Percentiles rank a stretch among this genome's conserved stretches.
Conservation (phyloP, 2,888 invertebrate genomes). For the Oscheius onirici region DNA sequence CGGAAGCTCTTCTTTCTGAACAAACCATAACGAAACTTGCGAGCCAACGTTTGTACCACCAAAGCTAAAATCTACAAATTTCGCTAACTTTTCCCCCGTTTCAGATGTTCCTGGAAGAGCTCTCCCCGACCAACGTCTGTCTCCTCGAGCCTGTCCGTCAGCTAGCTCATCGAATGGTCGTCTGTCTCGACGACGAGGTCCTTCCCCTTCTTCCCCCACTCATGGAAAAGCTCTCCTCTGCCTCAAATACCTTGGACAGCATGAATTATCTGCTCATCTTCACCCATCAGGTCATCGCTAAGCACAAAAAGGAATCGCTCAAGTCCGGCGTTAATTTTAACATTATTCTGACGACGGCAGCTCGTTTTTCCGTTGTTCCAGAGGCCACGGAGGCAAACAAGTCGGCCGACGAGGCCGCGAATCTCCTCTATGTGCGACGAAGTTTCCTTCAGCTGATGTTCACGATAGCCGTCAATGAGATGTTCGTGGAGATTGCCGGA, state of each 20-base stretch:
- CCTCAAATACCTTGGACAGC: constrained; percentile 65
- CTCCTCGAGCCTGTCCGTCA: constrained; percentile 75
- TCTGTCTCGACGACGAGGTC: constrained; percentile 76
- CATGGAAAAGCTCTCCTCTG: constrained; percentile 25
- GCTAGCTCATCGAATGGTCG: constrained; percentile 75
- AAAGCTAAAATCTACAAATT: no score
- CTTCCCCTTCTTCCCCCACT: constrained; percentile 75
- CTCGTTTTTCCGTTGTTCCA: constrained; percentile 38
- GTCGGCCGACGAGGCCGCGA: constrained; percentile 37
- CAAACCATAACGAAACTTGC: no score
- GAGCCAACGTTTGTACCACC: no score
- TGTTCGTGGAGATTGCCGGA: constrained; percentile 34
- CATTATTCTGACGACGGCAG: constrained; percentile 47
- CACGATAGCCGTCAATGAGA: constrained; percentile 43
- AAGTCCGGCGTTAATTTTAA: constrained; percentile 48
- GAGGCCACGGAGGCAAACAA: neutral
- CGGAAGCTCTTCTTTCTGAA: no score
- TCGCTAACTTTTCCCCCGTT: no score
- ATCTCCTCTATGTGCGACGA: constrained; percentile 50
- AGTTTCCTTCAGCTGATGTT: constrained; percentile 51
- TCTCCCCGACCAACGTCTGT: constrained; percentile 46
- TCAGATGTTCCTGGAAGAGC: constrained; percentile 45
- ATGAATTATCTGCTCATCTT: constrained; percentile 76
- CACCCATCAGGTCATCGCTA: constrained; percentile 76
- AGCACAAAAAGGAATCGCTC: constrained; percentile 73